A percentile compares a stretch with the other conserved stretches of the same genome.
Conservation (phyloP, 2,888 invertebrate species). For the Parnassius mnemosyne region DNA sequence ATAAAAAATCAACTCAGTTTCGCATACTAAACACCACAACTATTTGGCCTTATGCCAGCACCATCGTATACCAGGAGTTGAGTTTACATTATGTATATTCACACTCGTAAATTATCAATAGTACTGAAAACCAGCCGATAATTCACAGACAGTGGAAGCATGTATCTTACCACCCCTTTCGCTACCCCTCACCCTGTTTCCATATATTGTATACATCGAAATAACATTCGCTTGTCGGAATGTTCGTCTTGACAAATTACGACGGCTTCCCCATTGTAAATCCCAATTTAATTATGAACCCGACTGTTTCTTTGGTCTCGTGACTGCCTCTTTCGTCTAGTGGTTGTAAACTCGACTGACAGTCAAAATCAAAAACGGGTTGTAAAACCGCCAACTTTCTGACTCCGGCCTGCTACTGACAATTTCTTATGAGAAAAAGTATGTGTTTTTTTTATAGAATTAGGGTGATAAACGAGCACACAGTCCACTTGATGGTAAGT, state of each 20-base stretch:
- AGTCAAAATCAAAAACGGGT: too few relatives aligned
- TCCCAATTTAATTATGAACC: neutral
- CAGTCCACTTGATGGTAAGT: too few relatives aligned
- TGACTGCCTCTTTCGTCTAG: too few relatives aligned
- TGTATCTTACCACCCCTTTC: neutral
- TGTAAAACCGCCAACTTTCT: too few relatives aligned
- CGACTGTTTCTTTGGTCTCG: too few relatives aligned
- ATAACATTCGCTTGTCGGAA: slow-evolving; percentile 4
- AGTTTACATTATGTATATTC: neutral
- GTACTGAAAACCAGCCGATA: slow-evolving; percentile 10
- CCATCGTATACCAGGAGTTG: too few relatives aligned
- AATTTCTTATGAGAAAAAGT: too few relatives aligned
- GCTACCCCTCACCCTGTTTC: neutral
- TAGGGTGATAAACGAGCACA: too few relatives aligned
- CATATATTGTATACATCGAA: neutral
- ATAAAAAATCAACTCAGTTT: too few relatives aligned
- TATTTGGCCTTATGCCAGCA: neutral
- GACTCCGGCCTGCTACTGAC: too few relatives aligned
- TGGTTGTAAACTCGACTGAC: too few relatives aligned
- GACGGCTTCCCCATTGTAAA: neutral
- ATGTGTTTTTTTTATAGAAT: too few relatives aligned
- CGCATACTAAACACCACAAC: neutral
- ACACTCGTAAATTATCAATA: slow-evolving; percentile 4
- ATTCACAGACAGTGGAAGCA: slow-evolving; percentile 9
- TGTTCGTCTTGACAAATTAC: slow-evolving; percentile 3